Evolutionary conservation across 2,113 vertebrate species (phyloP), one percentile per base, ranked within the genome.

Genomic region (Urocynchramus pylzowi): DNA sequence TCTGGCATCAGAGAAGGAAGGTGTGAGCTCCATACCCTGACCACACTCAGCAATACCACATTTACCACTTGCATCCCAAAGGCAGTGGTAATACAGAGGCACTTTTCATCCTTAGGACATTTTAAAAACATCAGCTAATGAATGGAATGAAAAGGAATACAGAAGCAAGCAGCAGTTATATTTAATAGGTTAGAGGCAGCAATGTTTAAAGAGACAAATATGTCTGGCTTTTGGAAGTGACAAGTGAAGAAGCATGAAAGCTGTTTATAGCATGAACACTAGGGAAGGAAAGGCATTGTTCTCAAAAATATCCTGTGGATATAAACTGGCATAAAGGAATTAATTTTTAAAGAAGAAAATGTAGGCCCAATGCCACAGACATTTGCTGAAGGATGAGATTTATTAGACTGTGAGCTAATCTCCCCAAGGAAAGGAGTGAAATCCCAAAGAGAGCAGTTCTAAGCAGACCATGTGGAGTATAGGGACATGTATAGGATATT

Each of bases 401-500:
- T 89, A 84, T 96, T 95, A 86, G 95, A 74, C 70, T 81, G 75
- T 96, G 93, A 91, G 64, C 71, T 95, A 86, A 90, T 96, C 59
- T 96, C 93, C 81, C 93, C 44, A 80, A 88, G 95, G 93, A 89
- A 89, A 90, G 83, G 28, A 91, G 15, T 17, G 49, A 91, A 95
- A 73, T 87, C 89, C 70, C 70, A 76, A 69, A 44, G 63, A 87
- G 54, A 91, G 52, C 79, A 70, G 50, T 41, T 86, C 59, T 86
- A 83, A 93, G 75, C 24, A 91, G 79, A 67, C 42, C 30, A 35
- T 16, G 60, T 1, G 4, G 73, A 86, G 41, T 52, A 28, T 50
- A 69, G 65, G 39, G 65, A 41, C 30, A 54, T 3, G 14, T 60
- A 17, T 45, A 68, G 7, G 10, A 76, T 65, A 87, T 60, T 80